These are phyloP conservation scores for Halcyon malimbica DNA, from an alignment of 2,113 vertebrate species.

Conservation along the genomic window DNA sequence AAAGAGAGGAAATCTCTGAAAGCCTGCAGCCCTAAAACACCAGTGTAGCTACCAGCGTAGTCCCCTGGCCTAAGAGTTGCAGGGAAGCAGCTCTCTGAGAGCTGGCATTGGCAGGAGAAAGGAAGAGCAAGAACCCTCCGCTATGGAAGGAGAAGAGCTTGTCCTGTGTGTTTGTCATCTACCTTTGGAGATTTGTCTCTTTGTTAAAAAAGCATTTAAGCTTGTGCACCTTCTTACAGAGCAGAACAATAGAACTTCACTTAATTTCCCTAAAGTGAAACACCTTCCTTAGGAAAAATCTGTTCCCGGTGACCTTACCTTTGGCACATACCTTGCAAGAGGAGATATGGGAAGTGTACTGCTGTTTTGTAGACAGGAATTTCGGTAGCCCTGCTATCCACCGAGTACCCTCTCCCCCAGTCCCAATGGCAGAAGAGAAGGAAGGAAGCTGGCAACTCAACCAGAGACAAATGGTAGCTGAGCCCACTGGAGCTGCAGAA, in stretches of 20 bases:
- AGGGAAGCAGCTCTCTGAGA: not conserved
- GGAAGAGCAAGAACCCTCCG: not conserved
- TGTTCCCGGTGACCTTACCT: not conserved
- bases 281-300: not conserved
- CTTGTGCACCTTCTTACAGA: not conserved
- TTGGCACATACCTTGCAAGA: not conserved
- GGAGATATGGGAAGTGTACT: not conserved
- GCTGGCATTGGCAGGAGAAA: not conserved
- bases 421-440: not conserved
- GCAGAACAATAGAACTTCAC: not conserved
- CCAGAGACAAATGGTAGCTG: not conserved
- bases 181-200: not conserved
- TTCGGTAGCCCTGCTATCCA: accelerated
- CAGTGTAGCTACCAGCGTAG: not conserved
- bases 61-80: not conserved
- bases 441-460: not conserved
- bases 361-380: not conserved
- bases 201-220: not conserved
- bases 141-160: not conserved
- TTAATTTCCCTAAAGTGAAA: not conserved
- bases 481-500: not conserved
- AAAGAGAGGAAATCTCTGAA: not conserved
- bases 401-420: not conserved
- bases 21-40: not conserved
- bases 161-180: not conserved